Evolutionary conservation across 2,888 invertebrate species (phyloP), one percentile per base, ranked within the genome.

Genomic region (Cybosia mesomella): DNA sequence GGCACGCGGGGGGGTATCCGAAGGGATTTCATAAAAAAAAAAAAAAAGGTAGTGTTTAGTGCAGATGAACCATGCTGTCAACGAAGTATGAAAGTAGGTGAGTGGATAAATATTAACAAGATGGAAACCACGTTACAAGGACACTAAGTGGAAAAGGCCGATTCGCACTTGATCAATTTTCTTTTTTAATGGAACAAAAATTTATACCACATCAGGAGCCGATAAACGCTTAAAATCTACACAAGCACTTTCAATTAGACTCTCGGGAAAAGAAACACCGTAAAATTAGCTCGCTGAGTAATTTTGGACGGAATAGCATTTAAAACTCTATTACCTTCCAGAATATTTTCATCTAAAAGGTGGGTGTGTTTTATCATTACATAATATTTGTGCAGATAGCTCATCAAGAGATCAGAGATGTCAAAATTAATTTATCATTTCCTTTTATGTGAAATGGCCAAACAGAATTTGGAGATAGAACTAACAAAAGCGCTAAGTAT

Each of bases 401-500:
- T 55, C 69, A 55, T 73, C 71, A 69, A 66, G 63, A 61, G 65
- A 69, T 64, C 71, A 74, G 71, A 69, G 58, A 70, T 75, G 68
- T 72, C 75, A 78, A 53, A 70, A 68, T 71, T 75, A 76, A 80
- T 71, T 80, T 86, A 83, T 85, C 86, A 75, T 76, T 71, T 79
- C 72, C 70, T 73, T 76, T 72, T 65, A 73, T 79, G 83, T 83
- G 80, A 80, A 84, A 85, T 72, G 76, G 79, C 80, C 83, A 89
- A 88, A 90, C 85, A 88, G 74, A 72, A 81, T 73, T 81, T 81
- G 73, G 68, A 81, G 81, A 82, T 70, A 74, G 75, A 73, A 71
- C 81, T 86, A 86, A 88, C 83, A 88, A 67, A 64, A 73, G 76
- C 76, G 85, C 68, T 70, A n/a, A n/a, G n/a, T n/a, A 68, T 72